Evolutionary conservation across 2,888 invertebrate species (phyloP).

Genomic region (Noctua fimbriata): DNA sequence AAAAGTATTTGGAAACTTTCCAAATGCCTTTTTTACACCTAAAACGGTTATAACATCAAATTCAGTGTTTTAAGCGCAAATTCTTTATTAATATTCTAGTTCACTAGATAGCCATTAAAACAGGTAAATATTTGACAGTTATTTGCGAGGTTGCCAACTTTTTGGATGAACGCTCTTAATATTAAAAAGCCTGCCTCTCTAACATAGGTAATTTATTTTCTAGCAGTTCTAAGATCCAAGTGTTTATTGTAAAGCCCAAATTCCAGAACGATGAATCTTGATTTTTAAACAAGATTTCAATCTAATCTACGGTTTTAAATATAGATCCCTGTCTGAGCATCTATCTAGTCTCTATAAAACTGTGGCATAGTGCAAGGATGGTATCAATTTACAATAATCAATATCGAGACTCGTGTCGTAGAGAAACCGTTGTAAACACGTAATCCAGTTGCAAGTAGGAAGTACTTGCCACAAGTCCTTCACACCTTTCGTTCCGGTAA

Average conservation of each 20-base stretch:
- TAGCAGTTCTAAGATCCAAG: background rate
- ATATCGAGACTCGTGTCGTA: constrained; percentile 8
- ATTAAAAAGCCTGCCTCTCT: background rate
- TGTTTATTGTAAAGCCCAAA: background rate
- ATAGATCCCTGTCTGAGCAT: constrained; percentile 1
- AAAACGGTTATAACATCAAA: too few species aligned
- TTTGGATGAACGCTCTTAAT: background rate
- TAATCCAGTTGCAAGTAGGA: constrained; percentile 46
- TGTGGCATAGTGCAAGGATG: constrained; percentile 8
- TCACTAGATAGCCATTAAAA: too few species aligned
- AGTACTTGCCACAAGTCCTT: constrained; percentile 41
- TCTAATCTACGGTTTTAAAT: background rate
- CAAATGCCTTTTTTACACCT: too few species aligned
- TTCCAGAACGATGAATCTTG: constrained; percentile 9
- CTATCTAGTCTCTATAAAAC: background rate
- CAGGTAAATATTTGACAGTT: too few species aligned
- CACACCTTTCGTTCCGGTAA: constrained; percentile 47
- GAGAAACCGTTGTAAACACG: constrained; percentile 31
- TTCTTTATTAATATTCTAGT: too few species aligned
- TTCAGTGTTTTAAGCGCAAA: too few species aligned
- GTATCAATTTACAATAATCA: constrained; percentile 32
- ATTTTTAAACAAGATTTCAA: constrained; percentile 10
- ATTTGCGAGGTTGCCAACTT: too few species aligned
- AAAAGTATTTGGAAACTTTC: too few species aligned
- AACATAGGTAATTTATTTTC: background rate